Evolutionary conservation across 2,888 invertebrate genomes (phyloP).

Genomic region (Yponomeuta evonymella): DNA sequence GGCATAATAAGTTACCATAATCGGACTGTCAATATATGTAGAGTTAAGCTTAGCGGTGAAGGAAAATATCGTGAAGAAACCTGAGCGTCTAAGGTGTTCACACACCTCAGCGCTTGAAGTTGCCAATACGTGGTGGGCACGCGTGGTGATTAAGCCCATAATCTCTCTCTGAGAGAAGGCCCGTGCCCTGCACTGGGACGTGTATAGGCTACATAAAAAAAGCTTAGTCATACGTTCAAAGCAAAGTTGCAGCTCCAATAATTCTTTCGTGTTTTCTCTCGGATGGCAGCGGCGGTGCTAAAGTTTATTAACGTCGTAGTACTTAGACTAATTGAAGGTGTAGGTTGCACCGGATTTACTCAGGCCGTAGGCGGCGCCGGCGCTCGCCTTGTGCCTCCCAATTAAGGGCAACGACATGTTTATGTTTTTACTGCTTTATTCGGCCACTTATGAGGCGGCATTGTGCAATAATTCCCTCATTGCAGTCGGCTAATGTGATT

Average conservation of each 20-base stretch:
- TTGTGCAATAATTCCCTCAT: slow-evolving; percentile 35
- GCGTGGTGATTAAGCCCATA: too few species aligned
- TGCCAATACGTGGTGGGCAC: too few species aligned
- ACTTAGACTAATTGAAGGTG: slow-evolving; percentile 48
- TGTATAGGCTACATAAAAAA: too few species aligned
- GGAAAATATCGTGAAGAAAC: too few species aligned
- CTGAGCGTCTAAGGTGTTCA: too few species aligned
- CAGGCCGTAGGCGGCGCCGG: slow-evolving; percentile 41
- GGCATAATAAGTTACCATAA: not conserved
- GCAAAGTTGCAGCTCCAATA: not conserved
- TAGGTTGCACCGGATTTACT: slow-evolving; percentile 59
- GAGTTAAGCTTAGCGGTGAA: not conserved
- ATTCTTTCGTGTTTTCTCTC: slow-evolving; percentile 16
- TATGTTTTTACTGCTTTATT: slow-evolving; percentile 46
- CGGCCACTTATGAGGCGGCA: slow-evolving; percentile 47
- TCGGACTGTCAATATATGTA: not conserved
- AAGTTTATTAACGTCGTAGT: not conserved
- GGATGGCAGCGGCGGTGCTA: slow-evolving; percentile 19
- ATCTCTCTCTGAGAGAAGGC: too few species aligned
- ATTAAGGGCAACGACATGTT: slow-evolving; percentile 57
- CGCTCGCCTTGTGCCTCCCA: slow-evolving; percentile 52
- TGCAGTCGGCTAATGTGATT: slow-evolving; percentile 15
- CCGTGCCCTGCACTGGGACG: too few species aligned
- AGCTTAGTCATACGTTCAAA: not conserved
- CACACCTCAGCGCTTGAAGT: too few species aligned